A percentile compares a stretch with the other conserved stretches of the same genome.
Evolutionary conservation across 2,888 invertebrate genomes (phyloP).

Genomic region (Athalia circularis): DNA sequence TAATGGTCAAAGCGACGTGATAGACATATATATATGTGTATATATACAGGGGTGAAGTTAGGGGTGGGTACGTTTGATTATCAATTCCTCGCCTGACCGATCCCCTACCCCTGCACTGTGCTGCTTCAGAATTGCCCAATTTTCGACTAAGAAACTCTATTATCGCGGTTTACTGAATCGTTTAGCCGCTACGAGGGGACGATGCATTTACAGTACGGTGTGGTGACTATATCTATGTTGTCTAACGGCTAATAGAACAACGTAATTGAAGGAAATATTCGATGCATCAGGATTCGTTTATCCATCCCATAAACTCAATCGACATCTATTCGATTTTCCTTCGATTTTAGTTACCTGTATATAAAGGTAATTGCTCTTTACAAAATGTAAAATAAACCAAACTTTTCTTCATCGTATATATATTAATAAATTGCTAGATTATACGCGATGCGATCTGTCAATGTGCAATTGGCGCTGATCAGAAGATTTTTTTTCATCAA

Average conservation of each 20-base stretch:
- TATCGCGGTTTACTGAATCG: constrained; percentile 51
- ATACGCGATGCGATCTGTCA: too few species aligned
- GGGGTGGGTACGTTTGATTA: constrained; percentile 56
- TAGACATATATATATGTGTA: background rate
- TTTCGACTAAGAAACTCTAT: constrained; percentile 60
- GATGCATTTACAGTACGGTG: background rate
- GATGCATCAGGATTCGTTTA: background rate
- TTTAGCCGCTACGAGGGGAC: constrained; percentile 37
- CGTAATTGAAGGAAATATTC: background rate
- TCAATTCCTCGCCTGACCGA: constrained; percentile 61
- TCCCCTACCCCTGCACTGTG: constrained; percentile 34
- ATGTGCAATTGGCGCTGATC: too few species aligned
- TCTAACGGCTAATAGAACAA: constrained; percentile 41
- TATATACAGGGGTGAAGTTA: constrained; percentile 19
- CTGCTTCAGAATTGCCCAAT: constrained; percentile 50
- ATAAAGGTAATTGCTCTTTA: too few species aligned
- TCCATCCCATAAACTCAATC: background rate
- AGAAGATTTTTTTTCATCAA: too few species aligned
- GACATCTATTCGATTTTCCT: background rate
- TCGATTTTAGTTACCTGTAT: too few species aligned
- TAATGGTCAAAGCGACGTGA: background rate
- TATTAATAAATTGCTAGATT: too few species aligned
- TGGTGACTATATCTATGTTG: background rate
- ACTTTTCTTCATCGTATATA: too few species aligned
- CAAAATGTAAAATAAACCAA: too few species aligned